These are phyloP conservation scores for Masticophis lateralis DNA, from an alignment of 2,797 vertebrate genomes.

Conservation along the genomic window DNA sequence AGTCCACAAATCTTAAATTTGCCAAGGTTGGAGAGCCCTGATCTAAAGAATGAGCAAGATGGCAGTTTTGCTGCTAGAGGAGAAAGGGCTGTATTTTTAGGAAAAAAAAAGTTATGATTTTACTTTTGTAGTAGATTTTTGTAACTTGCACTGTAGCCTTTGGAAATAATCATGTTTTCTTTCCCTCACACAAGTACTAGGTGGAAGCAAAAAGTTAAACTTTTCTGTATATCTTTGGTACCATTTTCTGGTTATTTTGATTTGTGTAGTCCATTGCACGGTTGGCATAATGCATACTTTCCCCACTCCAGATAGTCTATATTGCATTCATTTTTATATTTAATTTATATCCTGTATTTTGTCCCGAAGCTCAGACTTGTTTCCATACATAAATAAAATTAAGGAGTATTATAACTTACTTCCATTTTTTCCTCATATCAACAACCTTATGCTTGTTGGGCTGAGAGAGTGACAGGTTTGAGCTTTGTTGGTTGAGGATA, in stretches of 20 bases:
- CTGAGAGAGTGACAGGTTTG: neutral
- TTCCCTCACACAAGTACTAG: neutral
- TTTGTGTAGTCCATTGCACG: neutral
- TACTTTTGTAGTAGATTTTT: neutral
- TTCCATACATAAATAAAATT: neutral
- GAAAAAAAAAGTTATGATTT: neutral
- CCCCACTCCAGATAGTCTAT: neutral
- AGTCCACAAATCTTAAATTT: no score
- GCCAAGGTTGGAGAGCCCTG: no score
- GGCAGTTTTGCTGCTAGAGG: neutral
- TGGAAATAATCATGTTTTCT: neutral
- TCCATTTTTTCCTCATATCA: neutral
- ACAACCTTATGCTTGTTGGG: neutral
- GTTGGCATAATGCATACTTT: neutral
- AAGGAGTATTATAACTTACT: neutral
- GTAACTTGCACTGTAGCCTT: neutral
- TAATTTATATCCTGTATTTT: neutral
- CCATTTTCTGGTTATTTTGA: neutral
- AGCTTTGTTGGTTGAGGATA: neutral
- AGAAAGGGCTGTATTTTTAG: neutral
- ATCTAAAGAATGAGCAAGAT: neutral
- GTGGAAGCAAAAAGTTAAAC: neutral
- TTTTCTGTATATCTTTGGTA: neutral
- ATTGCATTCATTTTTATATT: neutral
- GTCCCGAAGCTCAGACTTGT: neutral